Evolutionary conservation across 2,113 vertebrate species (phyloP), one percentile per base, ranked within the genome.

Genomic region (Mobula hypostoma): DNA sequence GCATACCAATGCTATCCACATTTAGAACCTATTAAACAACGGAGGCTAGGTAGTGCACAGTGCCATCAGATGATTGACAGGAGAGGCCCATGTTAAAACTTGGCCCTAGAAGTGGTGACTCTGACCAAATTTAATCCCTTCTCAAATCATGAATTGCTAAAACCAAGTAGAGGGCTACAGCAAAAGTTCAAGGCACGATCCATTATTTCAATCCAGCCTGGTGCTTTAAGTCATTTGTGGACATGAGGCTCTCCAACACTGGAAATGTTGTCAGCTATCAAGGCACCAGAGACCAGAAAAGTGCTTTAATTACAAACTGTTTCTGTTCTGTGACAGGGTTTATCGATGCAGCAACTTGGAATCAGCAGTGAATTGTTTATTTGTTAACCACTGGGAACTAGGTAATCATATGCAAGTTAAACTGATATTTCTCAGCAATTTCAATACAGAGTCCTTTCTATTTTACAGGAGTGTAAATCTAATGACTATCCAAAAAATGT

Each of bases 401-500:
- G 7, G 24, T 74, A 7, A 76, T 93, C 21, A 93, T 74, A 76
- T 93, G 12, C 91, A 93, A 93, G 56, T 93, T 74, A 93, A 24
- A 93, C 70, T 90, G 83, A 12, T 40, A 74, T 93, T 93, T 29
- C 40, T 40, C 40, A 36, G 70, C 32, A 21, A 93, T 74, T 74
- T 56, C 68, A 74, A 19, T 24, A 70, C 32, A 19, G 36, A 93
- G 27, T 93, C 21, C n/a, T 93, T 76, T 68, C 17, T 74, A 93
- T 76, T 93, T 76, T 74, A 74, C 5, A 24, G 2, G 9, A 76
- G 40, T 15, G 8, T 56, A 48, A 36, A 56, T 93, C 68, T 72
- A 40, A 93, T 56, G 72, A 74, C 21, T 93, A 76, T 72, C 36
- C 56, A 70, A 74, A 93, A 74, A 74, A 29, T 93, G 70, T 93